Conservation (phyloP, 1,140 invertebrate genomes). For the Drosophila tristis region DNA sequence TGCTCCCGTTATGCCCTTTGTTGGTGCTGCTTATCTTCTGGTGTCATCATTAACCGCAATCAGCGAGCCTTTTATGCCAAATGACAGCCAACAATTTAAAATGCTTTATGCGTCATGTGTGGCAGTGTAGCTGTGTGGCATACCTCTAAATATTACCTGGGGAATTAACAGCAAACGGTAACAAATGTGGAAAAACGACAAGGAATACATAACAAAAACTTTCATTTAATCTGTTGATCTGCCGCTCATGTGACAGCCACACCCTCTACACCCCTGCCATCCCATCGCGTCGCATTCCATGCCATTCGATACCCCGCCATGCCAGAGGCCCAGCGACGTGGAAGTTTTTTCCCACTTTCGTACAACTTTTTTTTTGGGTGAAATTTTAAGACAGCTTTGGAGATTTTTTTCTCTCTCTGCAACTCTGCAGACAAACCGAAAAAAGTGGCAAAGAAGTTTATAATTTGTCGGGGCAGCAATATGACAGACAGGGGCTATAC, state of each 20-base stretch:
- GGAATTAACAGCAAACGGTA: slow-evolving; percentile 46
- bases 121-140: slow-evolving; percentile 13
- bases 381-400: slow-evolving; percentile 76
- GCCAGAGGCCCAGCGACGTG: slow-evolving; percentile 14
- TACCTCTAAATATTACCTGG: slow-evolving; percentile 47
- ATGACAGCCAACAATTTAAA: slow-evolving; percentile 64
- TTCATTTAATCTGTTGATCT: slow-evolving; percentile 77
- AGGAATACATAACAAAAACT: slow-evolving; percentile 48
- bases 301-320: too few relatives aligned
- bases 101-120: slow-evolving; percentile 63
- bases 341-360: slow-evolving; percentile 49
- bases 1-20: slow-evolving; percentile 12
- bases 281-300: too few relatives aligned
- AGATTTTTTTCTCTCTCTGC: slow-evolving; percentile 53
- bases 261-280: too few relatives aligned
- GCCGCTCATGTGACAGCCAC: slow-evolving; percentile 58
- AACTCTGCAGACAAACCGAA: slow-evolving; percentile 47
- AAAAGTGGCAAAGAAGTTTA: slow-evolving; percentile 30
- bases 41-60: slow-evolving; percentile 79
- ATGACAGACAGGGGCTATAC: slow-evolving; percentile 9
- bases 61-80: slow-evolving; percentile 65
- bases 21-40: slow-evolving; percentile 52
- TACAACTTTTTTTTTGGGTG: slow-evolving; percentile 40
- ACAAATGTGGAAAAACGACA: slow-evolving; percentile 27
- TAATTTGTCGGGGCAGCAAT: slow-evolving; percentile 3